phyloP scores from a whole-genome alignment of 2,113 vertebrate species.

The Muntiacus muntjak region DNA sequence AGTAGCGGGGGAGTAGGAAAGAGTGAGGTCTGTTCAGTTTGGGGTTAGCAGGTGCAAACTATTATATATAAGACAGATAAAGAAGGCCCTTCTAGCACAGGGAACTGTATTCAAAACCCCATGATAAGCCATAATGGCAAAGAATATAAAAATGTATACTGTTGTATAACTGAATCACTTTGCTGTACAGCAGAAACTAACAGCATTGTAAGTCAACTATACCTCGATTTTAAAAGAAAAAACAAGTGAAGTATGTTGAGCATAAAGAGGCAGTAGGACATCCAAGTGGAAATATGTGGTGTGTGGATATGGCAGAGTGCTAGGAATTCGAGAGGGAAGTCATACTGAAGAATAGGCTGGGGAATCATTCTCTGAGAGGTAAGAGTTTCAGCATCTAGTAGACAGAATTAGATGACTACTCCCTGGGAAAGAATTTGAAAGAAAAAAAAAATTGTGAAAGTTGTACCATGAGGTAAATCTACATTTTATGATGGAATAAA shows the following conservation, averaged over 20 bases:
- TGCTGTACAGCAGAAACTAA: background rate
- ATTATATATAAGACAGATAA: background rate
- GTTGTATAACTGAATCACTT: background rate
- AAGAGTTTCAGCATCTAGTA: background rate
- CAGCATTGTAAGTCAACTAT: background rate
- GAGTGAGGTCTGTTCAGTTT: background rate
- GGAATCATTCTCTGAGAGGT: background rate
- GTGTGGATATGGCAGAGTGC: background rate
- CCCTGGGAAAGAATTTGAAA: background rate
- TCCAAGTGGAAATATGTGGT: fast-evolving
- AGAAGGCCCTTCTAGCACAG: no score
- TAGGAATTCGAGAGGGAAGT: background rate
- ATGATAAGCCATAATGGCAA: background rate
- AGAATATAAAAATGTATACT: background rate
- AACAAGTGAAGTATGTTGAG: background rate
- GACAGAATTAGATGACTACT: background rate
- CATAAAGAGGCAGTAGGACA: background rate
- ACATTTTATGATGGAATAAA: background rate
- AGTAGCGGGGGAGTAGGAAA: background rate
- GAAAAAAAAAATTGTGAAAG: background rate
- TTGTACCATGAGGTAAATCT: background rate
- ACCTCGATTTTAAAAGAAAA: background rate
- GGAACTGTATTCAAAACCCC: background rate
- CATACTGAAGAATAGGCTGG: background rate
- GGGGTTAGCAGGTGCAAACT: background rate